A percentile compares a stretch with the other conserved stretches of the same genome.
Evolutionary conservation across 2,797 vertebrate genomes (phyloP).

Genomic region (Chromobotia macracanthus): DNA sequence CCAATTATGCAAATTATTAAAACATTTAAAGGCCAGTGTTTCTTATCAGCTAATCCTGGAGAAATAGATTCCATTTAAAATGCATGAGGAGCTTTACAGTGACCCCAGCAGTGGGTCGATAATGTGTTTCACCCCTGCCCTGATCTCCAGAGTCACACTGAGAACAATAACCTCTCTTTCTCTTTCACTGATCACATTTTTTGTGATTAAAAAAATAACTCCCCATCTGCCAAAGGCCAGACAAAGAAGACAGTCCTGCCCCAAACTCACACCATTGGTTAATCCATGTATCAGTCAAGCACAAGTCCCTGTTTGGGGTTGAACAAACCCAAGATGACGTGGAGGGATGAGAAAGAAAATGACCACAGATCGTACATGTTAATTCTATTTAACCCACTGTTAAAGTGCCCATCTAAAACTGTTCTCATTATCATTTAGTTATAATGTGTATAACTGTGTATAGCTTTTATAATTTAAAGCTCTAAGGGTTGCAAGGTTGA

Average conservation of each 20-base stretch:
- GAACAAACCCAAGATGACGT: constrained; percentile 51
- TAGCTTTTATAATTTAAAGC: too few species aligned
- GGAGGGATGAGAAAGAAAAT: constrained; percentile 64
- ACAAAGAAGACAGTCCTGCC: too few species aligned
- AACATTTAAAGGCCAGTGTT: constrained; percentile 79
- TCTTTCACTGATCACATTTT: too few species aligned
- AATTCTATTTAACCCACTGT: constrained; percentile 68
- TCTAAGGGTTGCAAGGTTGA: too few species aligned
- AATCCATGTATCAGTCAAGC: not conserved
- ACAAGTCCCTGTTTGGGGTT: too few species aligned
- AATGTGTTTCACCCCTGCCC: too few species aligned
- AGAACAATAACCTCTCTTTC: too few species aligned
- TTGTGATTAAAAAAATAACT: too few species aligned
- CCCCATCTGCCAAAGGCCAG: too few species aligned
- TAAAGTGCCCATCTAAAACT: constrained; percentile 69
- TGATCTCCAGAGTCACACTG: constrained; percentile 49
- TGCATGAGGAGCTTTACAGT: constrained; percentile 74
- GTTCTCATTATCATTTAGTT: too few species aligned
- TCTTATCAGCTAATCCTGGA: constrained; percentile 84
- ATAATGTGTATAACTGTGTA: too few species aligned
- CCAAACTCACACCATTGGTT: constrained; percentile 5
- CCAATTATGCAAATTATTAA: constrained; percentile 84
- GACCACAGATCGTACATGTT: constrained; percentile 75
- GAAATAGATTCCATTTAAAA: constrained; percentile 87
- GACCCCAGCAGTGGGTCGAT: too few species aligned